phyloP scores from a whole-genome alignment of 2,113 vertebrate species.

The Tretioscincus oriximinensis region DNA sequence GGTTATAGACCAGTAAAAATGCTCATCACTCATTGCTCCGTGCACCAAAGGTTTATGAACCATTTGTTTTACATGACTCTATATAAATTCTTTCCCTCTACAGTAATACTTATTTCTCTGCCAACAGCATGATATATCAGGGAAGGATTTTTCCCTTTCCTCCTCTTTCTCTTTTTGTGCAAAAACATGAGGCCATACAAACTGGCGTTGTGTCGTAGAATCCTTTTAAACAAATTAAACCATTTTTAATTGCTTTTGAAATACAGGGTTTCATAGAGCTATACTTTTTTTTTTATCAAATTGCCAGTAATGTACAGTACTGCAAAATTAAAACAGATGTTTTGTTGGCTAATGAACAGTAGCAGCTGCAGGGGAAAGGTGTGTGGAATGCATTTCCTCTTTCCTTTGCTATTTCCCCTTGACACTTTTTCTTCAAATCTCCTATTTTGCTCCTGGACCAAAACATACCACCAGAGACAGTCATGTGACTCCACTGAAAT shows the following conservation, averaged over 20 bases:
- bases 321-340: slow-evolving; percentile 28
- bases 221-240: slow-evolving; percentile 2
- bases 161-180: neutral
- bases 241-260: slow-evolving; percentile 1
- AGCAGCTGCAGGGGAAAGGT: neutral
- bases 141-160: neutral
- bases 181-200: slow-evolving; percentile 3
- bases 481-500: neutral
- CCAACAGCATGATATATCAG: slow-evolving; percentile 18
- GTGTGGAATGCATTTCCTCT: neutral
- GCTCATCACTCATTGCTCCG: neutral
- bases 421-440: neutral
- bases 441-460: neutral
- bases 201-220: slow-evolving; percentile 9
- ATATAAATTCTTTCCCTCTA: slow-evolving; percentile 26
- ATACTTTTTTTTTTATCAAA: neutral
- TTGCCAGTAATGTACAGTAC: neutral
- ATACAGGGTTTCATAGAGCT: slow-evolving; percentile 1
- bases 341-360: neutral
- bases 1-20: slow-evolving; percentile 34
- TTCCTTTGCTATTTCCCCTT: neutral
- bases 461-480: neutral
- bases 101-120: slow-evolving; percentile 8
- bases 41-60: slow-evolving; percentile 7
- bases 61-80: slow-evolving; percentile 24